A percentile compares a stretch with the other conserved stretches of the same genome.
Evolutionary conservation across 1,140 invertebrate species (phyloP).

Genomic region (Drosophila ananassae): DNA sequence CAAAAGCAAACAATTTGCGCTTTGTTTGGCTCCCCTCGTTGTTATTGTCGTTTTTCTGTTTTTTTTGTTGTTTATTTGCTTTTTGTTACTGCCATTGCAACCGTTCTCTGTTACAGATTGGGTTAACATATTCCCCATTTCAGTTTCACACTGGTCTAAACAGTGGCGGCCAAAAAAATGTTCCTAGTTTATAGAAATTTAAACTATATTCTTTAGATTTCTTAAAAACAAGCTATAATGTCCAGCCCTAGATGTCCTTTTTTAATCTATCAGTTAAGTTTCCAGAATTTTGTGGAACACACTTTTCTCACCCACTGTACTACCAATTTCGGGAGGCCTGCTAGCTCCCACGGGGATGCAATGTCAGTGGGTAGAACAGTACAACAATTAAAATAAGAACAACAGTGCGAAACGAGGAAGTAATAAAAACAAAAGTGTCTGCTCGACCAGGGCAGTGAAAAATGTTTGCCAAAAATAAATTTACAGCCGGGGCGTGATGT

Average conservation of each 20-base stretch:
- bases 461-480: constrained; percentile 70
- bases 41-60: constrained; percentile 20
- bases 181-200: neutral
- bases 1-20: constrained; percentile 53
- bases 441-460: constrained; percentile 33
- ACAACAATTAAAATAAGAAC: constrained; percentile 52
- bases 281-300: no score
- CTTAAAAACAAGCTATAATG: no score
- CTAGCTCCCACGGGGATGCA: constrained; percentile 75
- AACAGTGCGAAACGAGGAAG: constrained; percentile 46
- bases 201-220: no score
- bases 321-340: constrained; percentile 48
- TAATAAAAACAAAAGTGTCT: constrained; percentile 47
- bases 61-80: constrained; percentile 4
- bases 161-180: neutral
- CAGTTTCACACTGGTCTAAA: constrained; percentile 34
- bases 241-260: no score
- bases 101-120: constrained; percentile 31
- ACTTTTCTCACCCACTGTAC: neutral
- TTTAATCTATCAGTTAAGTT: no score
- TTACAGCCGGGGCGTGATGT: constrained; percentile 43
- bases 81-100: constrained; percentile 19
- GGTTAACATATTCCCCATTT: constrained; percentile 29
- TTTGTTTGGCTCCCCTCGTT: constrained; percentile 49
- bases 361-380: constrained; percentile 57